Percentiles rank a stretch among this genome's conserved stretches.
Conservation (phyloP, 1,140 invertebrate species). For the Euura lappo region DNA sequence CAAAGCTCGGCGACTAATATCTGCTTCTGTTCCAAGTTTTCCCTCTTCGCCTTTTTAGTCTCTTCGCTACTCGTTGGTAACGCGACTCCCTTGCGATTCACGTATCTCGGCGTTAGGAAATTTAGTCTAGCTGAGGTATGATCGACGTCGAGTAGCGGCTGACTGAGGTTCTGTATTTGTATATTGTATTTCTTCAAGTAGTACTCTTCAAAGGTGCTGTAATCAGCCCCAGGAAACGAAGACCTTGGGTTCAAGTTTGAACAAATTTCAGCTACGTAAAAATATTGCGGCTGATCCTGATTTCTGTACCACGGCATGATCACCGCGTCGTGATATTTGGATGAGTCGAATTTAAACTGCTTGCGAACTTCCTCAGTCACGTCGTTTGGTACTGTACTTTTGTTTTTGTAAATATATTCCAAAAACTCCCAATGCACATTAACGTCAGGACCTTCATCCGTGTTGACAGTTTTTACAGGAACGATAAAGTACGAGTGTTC, state of each 20-base stretch:
- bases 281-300: constrained; percentile 95
- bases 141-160: constrained; percentile 96
- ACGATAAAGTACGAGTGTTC: constrained; percentile 87
- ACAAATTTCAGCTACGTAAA: constrained; percentile 95
- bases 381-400: constrained; percentile 63
- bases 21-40: constrained; percentile 96
- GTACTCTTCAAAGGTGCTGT: constrained; percentile 95
- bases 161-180: constrained; percentile 84
- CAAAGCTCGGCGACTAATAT: constrained; percentile 98
- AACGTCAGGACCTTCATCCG: constrained; percentile 41
- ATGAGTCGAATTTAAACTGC: constrained; percentile 77
- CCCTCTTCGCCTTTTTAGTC: constrained; percentile 86
- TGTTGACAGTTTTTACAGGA: constrained; percentile 69
- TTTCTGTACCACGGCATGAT: constrained; percentile 99
- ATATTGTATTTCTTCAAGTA: constrained; percentile 93
- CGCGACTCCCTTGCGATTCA: constrained; percentile 94
- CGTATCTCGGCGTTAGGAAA: constrained; percentile 92
- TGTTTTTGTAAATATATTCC: constrained; percentile 70
- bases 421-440: constrained; percentile 86
- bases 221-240: constrained; percentile 90
- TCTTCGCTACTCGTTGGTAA: constrained; percentile 91
- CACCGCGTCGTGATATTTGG: constrained; percentile 90
- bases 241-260: constrained; percentile 87
- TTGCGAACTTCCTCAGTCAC: constrained; percentile 71
- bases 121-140: constrained; percentile 96